Percentiles rank a stretch among this genome's conserved stretches.
phyloP scores from a whole-genome alignment of 1,140 invertebrate species.

The Sarcophaga peregrina region DNA sequence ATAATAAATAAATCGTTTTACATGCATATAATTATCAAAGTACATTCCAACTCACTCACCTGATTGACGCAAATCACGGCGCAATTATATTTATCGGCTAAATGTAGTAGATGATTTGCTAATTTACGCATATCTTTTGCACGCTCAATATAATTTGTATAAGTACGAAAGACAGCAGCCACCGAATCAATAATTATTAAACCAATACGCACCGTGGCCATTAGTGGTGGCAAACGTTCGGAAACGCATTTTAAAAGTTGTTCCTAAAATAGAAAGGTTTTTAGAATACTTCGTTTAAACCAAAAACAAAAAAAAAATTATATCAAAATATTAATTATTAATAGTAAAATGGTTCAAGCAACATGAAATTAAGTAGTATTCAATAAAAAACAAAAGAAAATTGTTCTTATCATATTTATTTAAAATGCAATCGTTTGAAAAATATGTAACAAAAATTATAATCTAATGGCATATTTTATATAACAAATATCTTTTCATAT shows the following conservation, averaged over 20 bases:
- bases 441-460: no score
- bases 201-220: conserved; percentile 70
- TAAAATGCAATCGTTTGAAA: no score
- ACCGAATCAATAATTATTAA: conserved; percentile 82
- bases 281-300: no score
- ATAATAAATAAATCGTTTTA: not conserved
- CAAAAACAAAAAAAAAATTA: no score
- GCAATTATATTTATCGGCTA: conserved; percentile 70
- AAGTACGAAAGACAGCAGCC: conserved; percentile 76
- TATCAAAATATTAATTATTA: no score
- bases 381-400: no score
- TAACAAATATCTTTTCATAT: no score
- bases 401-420: no score
- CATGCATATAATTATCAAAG: not conserved
- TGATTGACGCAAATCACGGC: conserved; percentile 80
- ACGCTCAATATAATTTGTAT: conserved; percentile 70
- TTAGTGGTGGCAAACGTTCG: conserved; percentile 67
- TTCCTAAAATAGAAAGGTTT: conserved; percentile 25
- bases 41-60: conserved; percentile 66
- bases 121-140: conserved; percentile 72
- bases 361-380: no score
- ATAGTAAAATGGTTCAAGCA: no score
- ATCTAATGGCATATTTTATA: no score
- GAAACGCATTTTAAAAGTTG: conserved; percentile 71
- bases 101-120: conserved; percentile 70